Percentiles rank a stretch among this genome's conserved stretches.
These are phyloP conservation scores for Trissoscelio sp. DNA, from an alignment of 2,888 invertebrate species.

Conservation along the genomic window DNA sequence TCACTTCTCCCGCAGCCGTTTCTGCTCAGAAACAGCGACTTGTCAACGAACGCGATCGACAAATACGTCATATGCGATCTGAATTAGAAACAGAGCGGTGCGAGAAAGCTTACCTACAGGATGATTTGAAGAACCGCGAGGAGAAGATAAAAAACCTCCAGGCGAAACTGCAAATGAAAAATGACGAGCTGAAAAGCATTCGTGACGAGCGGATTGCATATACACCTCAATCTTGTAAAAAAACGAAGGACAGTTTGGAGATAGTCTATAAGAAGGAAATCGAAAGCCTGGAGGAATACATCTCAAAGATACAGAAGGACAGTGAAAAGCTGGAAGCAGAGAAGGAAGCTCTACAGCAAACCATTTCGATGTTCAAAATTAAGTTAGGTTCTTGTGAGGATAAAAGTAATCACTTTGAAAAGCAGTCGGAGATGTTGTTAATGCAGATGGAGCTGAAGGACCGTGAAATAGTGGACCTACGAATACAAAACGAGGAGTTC, in stretches of 20 bases:
- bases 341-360: no score
- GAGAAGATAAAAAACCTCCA: slow-evolving; percentile 85
- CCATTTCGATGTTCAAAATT: no score
- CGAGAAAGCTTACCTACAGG: slow-evolving; percentile 87
- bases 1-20: slow-evolving; percentile 77
- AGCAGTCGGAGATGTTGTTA: slow-evolving; percentile 72
- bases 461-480: slow-evolving; percentile 76
- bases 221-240: slow-evolving; percentile 79
- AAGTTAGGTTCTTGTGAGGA: slow-evolving; percentile 71
- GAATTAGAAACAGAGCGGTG: slow-evolving; percentile 87
- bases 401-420: slow-evolving; percentile 73
- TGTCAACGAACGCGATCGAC: slow-evolving; percentile 82
- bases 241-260: slow-evolving; percentile 75
- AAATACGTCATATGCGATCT: slow-evolving; percentile 85
- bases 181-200: slow-evolving; percentile 80
- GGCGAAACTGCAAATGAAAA: slow-evolving; percentile 83
- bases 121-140: slow-evolving; percentile 85
- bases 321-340: slow-evolving; percentile 85
- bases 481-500: slow-evolving; percentile 77
- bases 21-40: slow-evolving; percentile 76
- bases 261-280: slow-evolving; percentile 84
- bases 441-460: slow-evolving; percentile 76
- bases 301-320: slow-evolving; percentile 84
- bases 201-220: slow-evolving; percentile 79
- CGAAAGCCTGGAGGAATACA: slow-evolving; percentile 84